Base-by-base conservation (phyloP, 2,113 vertebrate genomes). In the Hassar affinis region DNA sequence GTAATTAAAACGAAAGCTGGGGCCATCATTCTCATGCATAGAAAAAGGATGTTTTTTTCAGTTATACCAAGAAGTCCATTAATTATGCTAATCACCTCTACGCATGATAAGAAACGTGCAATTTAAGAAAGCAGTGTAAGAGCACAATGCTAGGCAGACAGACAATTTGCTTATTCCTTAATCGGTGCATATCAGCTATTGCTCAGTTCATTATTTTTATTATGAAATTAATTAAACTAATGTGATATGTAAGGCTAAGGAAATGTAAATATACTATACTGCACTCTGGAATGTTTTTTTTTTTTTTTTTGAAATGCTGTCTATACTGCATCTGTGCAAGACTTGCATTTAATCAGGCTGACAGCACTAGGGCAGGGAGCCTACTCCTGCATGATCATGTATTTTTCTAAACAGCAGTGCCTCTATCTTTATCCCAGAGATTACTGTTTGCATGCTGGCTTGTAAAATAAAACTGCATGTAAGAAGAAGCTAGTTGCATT, bases 1-100 rank as follows among this genome's bases (percentile, higher is more conserved):
- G 64, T 90, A 86, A 79, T 87, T 90, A 87, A 83, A 80, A 87
- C 84, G 88, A 82, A 87, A 92, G 84, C 86, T 51, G 84, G 84
- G 78, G 82, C 77, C 74, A 88, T 90, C 81, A 87, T 86, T 86
- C 87, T 88, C 59, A 61, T 86, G 86, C 86, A 84, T 72, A 51
- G 77, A 79, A 56, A 84, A 22, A 38, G 42, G 54, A 54, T 64
- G 64, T 51, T 84, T 87, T 87, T 87, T 78, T 79, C 76, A 52
- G 49, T 84, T 75, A 72, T 78, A 86, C 52, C 72, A 81, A 83
- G 72, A 86, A 71, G 51, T 81, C 75, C 87, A 89, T 89, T 84
- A 90, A 90, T 91, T 87, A 88, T 86, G 68, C 30, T 84, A 89
- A 86, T 90, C 38, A 86, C 81, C 74, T 89, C 76, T 52, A 78